Evolutionary conservation across 1,140 invertebrate species (phyloP).

Genomic region (Bombus sibiricus): DNA sequence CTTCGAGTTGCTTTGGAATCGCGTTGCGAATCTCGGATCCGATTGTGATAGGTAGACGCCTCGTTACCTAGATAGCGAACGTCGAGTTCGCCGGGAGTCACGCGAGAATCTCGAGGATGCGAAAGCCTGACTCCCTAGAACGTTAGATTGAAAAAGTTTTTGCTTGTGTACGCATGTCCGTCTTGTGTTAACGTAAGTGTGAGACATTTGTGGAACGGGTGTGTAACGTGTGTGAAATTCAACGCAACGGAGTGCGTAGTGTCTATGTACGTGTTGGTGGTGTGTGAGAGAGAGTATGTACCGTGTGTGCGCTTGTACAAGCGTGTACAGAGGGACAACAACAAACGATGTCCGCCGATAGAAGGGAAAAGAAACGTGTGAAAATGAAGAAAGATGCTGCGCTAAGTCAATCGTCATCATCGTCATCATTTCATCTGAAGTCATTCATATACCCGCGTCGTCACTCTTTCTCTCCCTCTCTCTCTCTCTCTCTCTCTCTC

Average conservation of each 20-base stretch:
- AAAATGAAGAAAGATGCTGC: conserved; percentile 54
- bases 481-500: not conserved
- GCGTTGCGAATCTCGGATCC: conserved; percentile 4
- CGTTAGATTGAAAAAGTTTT: conserved; percentile 41
- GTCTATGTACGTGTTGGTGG: not conserved
- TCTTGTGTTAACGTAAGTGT: not conserved
- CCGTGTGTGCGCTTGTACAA: conserved; percentile 29
- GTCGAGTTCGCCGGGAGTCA: not conserved
- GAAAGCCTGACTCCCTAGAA: conserved; percentile 26
- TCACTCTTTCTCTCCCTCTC: not conserved
- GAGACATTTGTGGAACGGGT: not conserved
- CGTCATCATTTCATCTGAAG: not conserved
- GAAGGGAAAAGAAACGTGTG: conserved; percentile 49
- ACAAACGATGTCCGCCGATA: conserved; percentile 53
- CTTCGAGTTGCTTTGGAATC: conserved; percentile 17
- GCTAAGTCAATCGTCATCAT: conserved; percentile 43
- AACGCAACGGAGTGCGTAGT: not conserved
- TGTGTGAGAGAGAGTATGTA: not conserved
- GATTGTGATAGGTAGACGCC: not conserved
- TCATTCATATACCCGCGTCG: not conserved
- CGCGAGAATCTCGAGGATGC: conserved; percentile 18
- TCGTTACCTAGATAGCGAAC: not conserved
- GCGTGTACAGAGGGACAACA: conserved; percentile 43
- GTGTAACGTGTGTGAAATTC: not conserved
- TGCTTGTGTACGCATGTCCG: not conserved